Evolutionary conservation across 2,113 vertebrate genomes (phyloP).

Genomic region (Perca schrenkii): DNA sequence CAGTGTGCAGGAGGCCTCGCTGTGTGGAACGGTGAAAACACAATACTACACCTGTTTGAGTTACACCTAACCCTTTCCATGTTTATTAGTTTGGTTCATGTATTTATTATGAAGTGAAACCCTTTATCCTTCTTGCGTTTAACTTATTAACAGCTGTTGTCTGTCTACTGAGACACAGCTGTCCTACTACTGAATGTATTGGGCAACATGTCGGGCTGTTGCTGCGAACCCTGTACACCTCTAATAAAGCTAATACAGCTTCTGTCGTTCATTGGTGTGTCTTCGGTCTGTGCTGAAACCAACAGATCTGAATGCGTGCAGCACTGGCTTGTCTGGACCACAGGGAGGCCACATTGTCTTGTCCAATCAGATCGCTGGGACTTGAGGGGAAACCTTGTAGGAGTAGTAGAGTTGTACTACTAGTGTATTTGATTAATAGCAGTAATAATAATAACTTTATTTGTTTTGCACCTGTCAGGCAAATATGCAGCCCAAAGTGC

Average conservation of each 20-base stretch:
- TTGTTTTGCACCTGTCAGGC: not conserved
- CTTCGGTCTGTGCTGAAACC: not conserved
- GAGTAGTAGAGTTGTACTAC: not conserved
- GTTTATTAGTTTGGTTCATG: not conserved
- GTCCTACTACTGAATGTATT: constrained; percentile 5
- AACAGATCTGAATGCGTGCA: not conserved
- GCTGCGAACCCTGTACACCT: too few species aligned
- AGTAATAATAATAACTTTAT: not conserved
- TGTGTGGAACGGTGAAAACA: not conserved
- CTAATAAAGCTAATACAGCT: constrained; percentile 13
- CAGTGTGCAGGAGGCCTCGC: too few species aligned
- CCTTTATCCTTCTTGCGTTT: not conserved
- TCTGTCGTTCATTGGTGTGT: not conserved
- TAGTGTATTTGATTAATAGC: not conserved
- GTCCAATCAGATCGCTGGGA: not conserved
- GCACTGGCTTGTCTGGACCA: not conserved
- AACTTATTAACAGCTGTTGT: not conserved
- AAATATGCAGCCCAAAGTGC: not conserved
- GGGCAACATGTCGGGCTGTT: too few species aligned
- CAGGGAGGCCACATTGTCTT: not conserved
- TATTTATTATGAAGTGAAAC: not conserved
- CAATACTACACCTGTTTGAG: not conserved
- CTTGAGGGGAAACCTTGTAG: not conserved
- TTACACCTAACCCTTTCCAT: not conserved
- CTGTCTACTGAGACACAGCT: not conserved